Percentiles rank a stretch among this genome's conserved stretches.
Evolutionary conservation across 2,888 invertebrate genomes (phyloP).

Genomic region (Eulithis prunata): DNA sequence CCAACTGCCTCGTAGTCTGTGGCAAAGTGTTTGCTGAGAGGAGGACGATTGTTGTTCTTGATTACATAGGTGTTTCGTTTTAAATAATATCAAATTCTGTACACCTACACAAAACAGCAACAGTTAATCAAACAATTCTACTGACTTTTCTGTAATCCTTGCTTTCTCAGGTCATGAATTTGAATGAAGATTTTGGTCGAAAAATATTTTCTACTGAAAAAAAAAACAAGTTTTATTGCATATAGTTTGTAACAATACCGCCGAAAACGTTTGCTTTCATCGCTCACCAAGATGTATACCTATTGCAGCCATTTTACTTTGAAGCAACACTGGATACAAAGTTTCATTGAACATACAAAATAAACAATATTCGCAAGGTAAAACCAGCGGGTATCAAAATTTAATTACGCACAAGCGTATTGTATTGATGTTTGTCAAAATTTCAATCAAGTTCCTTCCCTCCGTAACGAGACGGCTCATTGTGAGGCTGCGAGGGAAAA

Average conservation of each 20-base stretch:
- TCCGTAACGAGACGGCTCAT: slow-evolving; percentile 41
- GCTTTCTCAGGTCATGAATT: too few species aligned
- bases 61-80: slow-evolving; percentile 19
- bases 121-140: too few species aligned
- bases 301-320: too few species aligned
- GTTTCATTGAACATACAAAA: neutral
- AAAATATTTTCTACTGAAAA: too few species aligned
- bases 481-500: slow-evolving; percentile 63
- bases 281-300: too few species aligned
- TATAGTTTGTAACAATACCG: too few species aligned
- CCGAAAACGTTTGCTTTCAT: too few species aligned
- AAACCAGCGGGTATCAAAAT: slow-evolving; percentile 29
- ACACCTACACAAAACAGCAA: neutral
- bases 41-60: slow-evolving; percentile 28
- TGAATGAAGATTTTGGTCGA: too few species aligned
- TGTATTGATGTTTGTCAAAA: slow-evolving; percentile 44
- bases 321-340: neutral
- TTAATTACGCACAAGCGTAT: slow-evolving; percentile 32
- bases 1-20: slow-evolving; percentile 11
- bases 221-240: too few species aligned
- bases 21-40: slow-evolving; percentile 21
- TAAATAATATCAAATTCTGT: slow-evolving; percentile 5
- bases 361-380: slow-evolving; percentile 11
- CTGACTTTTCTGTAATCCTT: neutral
- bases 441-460: slow-evolving; percentile 52